Conservation (phyloP, 1,140 invertebrate genomes). For the Marisa cornuarietis region DNA sequence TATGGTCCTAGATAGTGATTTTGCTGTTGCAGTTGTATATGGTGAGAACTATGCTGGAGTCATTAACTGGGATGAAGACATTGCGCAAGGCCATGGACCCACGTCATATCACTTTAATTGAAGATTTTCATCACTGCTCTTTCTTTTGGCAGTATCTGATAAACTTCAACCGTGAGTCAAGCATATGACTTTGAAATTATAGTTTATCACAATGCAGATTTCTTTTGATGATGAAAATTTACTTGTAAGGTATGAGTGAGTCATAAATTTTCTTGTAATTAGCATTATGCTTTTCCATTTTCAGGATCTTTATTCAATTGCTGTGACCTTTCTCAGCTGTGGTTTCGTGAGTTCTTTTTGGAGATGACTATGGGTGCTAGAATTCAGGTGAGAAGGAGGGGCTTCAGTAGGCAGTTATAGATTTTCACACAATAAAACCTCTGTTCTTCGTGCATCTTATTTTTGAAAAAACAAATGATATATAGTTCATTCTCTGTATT, state of each 20-base stretch:
- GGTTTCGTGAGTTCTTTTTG: conserved; percentile 99
- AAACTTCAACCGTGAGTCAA: conserved; percentile 82
- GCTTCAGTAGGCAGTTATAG: neutral
- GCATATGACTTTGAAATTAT: neutral
- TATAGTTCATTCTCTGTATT: neutral
- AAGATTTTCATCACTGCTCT: conserved; percentile 95
- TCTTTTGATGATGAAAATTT: neutral
- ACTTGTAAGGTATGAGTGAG: neutral
- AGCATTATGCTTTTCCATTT: neutral
- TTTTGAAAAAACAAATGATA: neutral
- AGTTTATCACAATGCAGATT: neutral
- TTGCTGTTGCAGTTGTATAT: conserved; percentile 90
- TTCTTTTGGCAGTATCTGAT: conserved; percentile 97
- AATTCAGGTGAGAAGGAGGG: conserved; percentile 80
- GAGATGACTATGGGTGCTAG: conserved; percentile 99
- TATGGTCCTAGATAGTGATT: too few relatives aligned
- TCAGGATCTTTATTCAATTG: conserved; percentile 92
- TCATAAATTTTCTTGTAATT: too few relatives aligned
- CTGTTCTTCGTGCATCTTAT: too few relatives aligned
- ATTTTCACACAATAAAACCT: too few relatives aligned
- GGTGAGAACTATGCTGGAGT: conserved; percentile 99
- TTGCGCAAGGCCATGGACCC: conserved; percentile 96
- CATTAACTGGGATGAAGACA: conserved; percentile 93
- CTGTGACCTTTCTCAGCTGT: conserved; percentile 97
- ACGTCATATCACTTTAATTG: conserved; percentile 89